Conservation (phyloP, 2,113 vertebrate species). For the Odobenus rosmarus region DNA sequence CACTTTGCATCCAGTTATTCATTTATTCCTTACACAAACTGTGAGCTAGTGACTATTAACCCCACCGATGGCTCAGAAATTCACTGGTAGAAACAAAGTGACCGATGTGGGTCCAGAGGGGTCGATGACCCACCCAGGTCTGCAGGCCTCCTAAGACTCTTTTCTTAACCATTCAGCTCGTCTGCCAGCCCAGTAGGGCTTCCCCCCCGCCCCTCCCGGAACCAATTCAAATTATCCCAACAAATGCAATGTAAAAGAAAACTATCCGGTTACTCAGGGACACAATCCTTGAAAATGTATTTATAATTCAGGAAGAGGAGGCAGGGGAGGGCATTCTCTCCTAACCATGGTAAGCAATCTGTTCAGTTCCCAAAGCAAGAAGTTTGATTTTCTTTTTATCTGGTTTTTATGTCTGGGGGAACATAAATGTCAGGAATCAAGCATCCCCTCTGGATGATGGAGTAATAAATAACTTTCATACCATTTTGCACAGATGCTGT, state of each 20-base stretch:
- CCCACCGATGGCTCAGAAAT: neutral
- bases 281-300: constrained; percentile 56
- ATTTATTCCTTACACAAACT: neutral
- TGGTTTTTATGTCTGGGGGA: constrained; percentile 67
- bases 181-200: neutral
- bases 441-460: constrained; percentile 62
- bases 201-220: neutral
- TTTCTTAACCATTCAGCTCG: neutral
- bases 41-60: neutral
- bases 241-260: constrained; percentile 32
- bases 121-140: neutral
- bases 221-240: neutral
- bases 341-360: constrained; percentile 61
- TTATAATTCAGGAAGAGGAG: constrained; percentile 67
- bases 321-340: constrained; percentile 17
- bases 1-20: neutral
- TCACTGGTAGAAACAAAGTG: neutral
- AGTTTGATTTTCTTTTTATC: constrained; percentile 71
- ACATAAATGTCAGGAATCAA: constrained; percentile 73
- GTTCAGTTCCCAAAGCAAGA: constrained; percentile 59
- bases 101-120: neutral
- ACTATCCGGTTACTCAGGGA: constrained; percentile 66
- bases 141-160: neutral
- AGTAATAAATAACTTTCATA: constrained; percentile 74
- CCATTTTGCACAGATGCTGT: constrained; percentile 74